Base-by-base conservation (phyloP, 1,140 invertebrate genomes). In the Papilio xuthus region DNA sequence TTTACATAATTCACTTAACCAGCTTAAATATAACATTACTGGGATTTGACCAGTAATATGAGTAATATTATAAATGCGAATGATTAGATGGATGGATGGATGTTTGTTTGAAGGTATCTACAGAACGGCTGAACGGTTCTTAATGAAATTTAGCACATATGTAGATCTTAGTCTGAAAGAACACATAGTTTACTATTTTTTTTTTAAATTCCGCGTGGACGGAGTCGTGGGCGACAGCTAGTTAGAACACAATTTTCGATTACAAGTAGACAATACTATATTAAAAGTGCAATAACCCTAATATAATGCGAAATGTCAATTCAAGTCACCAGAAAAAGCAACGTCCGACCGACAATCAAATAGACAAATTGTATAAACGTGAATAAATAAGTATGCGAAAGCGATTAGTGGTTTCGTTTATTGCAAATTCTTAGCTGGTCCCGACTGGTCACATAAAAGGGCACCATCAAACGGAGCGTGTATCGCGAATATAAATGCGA, bases 381-480 rank as follows among this genome's bases (percentile, higher is more conserved):
- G 71, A 73, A 47, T 73, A 26, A 47, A 73, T 73, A 73, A 73
- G 71, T 47, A 50, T 73, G 37, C 71, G 18, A 73, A 73, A 73
- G n/a, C 71, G 71, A 73, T 73, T 47, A 73, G 71, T 73, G 44
- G 41, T 72, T 44, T 70, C 10, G 26, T 28, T 73, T 73, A 73
- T 81, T 79, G 75, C 78, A 79, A 79, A 81, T 81, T 81, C 74
- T 67, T 28, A 56, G 78, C 72, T 79, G 42, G 44, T 73, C 42
- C 8, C 72, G 72, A 76, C 47, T 79, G 47, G 44, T 37, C 50
- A 82, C 74, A 73, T 79, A 82, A 81, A 84, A 80, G 80, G 77
- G 44, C 56, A 77, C 47, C 74, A 74, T 71, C 74, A 73, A 73
- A 42, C 41, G 20, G 60, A 37, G 13, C 76, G 67, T 67, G 60